Base-by-base conservation (phyloP, 2,797 vertebrate genomes). In the Notolepis coatsorum region DNA sequence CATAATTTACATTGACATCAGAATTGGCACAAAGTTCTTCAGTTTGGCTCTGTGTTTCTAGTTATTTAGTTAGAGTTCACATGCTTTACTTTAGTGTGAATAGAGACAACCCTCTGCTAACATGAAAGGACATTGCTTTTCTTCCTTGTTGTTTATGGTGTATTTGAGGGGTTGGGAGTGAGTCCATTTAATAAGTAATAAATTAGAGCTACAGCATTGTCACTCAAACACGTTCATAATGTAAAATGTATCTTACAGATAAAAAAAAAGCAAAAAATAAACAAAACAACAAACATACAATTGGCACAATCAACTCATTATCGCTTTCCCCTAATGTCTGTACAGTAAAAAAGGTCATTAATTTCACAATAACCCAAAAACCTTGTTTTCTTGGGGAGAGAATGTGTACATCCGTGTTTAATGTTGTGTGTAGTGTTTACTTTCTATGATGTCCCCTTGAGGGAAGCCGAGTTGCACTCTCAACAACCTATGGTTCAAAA, bases 291-390 rank as follows among this genome's bases (percentile, higher is more conserved):
- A n/a, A n/a, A n/a, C n/a, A n/a, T 65, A 86, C 69, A 84, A 79
- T 79, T 91, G 84, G 88, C 91, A 91, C 88, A 83, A 84, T 84
- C 75, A 77, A 81, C 84, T 89, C 42, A 88, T 74, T 84, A 75
- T 77, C 78, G 73, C 83, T 70, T 80, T 78, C 77, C 69, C 82
- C 77, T 77, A 82, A 72, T 81, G 82, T 90, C 81, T 90, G 78
- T 88, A 91, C 88, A 91, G 87, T 78, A 65, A 74, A 84, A 70
- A 77, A 81, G 0, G 41, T 67, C 78, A 77, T 69, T 76, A 70
- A 72, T 71, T 77, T 81, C 84, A 89, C 81, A 85, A 85, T 63
- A 73, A 84, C 74, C 67, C 74, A 75, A 85, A 86, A 62, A 69
- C 31, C 53, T 58, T 61, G 21, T 58, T 63, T 65, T 66, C 73